Conservation (phyloP, 2,797 vertebrate genomes). For the Luscinia luscinia region DNA sequence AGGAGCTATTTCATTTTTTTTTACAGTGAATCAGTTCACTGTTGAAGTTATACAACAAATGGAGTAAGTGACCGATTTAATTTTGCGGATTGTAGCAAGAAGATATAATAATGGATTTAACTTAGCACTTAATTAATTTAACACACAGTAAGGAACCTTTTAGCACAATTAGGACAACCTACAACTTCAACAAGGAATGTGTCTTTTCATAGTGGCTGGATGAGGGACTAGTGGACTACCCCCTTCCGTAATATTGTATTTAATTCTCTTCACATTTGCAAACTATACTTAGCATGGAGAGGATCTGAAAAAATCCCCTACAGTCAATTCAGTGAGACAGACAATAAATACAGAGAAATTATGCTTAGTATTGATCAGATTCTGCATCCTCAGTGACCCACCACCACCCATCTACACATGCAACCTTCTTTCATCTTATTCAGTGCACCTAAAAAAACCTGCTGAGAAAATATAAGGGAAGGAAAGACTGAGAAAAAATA, state of each 20-base stretch:
- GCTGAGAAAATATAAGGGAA: background rate
- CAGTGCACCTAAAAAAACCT: background rate
- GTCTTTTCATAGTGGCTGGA: background rate
- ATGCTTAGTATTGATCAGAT: background rate
- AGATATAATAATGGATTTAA: background rate
- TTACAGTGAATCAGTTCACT: background rate
- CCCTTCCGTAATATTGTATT: background rate
- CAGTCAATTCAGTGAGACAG: background rate
- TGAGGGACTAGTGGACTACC: background rate
- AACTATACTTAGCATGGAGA: background rate
- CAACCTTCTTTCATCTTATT: background rate
- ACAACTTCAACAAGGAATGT: background rate
- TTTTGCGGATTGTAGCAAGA: background rate
- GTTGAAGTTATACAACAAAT: background rate
- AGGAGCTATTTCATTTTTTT: background rate
- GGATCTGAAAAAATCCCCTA: background rate
- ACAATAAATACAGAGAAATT: background rate
- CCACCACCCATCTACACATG: background rate
- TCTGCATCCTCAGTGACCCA: background rate
- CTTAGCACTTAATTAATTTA: background rate
- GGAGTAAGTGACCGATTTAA: background rate
- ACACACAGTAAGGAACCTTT: background rate
- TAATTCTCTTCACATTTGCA: background rate
- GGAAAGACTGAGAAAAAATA: no score
- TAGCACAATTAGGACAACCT: background rate